Base-by-base conservation (phyloP, 2,113 vertebrate species). In the Xyliphius kryptos region DNA sequence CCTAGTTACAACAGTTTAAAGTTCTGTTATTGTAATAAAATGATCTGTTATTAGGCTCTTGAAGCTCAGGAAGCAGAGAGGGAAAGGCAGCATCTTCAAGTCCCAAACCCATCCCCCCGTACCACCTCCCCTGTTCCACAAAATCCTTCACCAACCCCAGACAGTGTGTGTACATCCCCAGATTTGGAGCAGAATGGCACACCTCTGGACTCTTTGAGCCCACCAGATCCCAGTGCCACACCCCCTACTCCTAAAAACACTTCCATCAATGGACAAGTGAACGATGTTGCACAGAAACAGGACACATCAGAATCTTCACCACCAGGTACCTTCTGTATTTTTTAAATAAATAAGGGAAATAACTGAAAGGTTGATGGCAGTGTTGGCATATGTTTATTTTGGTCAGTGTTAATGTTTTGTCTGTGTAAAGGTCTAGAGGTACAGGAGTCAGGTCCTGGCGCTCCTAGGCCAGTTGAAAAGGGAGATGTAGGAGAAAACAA, bases 21-120 rank as follows among this genome's bases (percentile, higher is more conserved):
- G 7, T 32, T 32, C 26, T 32, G 4, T 32, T 32, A 32, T 5
- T 32, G 10, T 36, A 43, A 14, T 13, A 22, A 32, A 7, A 9
- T 61, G 16, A 10, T 3, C 20, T 50, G 7, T 40, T 66, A 49
- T 32, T 66, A 97, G 93, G 75, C 91, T 68, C 87, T 95, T 61
- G 94, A 97, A 67, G 84, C 83, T 66, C 85, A 88, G 79, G 94
- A 97, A 64, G 71, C 78, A 55, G 93, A 95, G 79, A 92, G 87
- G 78, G 78, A 78, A 12, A 74, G 77, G 0, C 76, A 89, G 3
- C 87, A 85, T 73, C 78, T 85, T 0, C 83, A 83, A n/a, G 89
- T 85, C 53, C 88, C 85, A 52, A 78, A 80, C 74, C 69, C 78
- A 0, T 79, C 81, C 32, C 77, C 81, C 20, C 77, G 79, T 0